Evolutionary conservation across 2,888 invertebrate species (phyloP).

Genomic region (Taphrorychus bicolor): DNA sequence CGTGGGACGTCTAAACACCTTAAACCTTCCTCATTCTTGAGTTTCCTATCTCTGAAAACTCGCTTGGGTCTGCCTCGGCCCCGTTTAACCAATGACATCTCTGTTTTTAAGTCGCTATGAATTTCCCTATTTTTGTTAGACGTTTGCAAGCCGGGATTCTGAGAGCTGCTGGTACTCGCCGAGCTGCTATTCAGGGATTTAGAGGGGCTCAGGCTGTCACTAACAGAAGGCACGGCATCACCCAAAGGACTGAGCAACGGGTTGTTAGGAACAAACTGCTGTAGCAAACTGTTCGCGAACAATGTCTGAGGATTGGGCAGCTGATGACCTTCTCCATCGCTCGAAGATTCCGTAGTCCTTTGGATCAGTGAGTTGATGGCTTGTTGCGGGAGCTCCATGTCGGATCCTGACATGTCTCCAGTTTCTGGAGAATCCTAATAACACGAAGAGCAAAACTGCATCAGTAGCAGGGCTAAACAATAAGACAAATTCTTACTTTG

Average conservation of each 20-base stretch:
- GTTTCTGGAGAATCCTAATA: slow-evolving; percentile 49
- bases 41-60: slow-evolving; percentile 55
- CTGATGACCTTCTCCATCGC: slow-evolving; percentile 72
- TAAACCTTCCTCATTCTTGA: slow-evolving; percentile 49
- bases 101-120: slow-evolving; percentile 41
- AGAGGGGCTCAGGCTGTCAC: slow-evolving; percentile 44
- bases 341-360: slow-evolving; percentile 75
- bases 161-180: not conserved
- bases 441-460: not conserved
- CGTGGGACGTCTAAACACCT: slow-evolving; percentile 60
- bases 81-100: slow-evolving; percentile 60
- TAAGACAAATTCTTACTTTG: slow-evolving; percentile 25
- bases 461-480: too few relatives aligned
- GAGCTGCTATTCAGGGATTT: slow-evolving; percentile 35
- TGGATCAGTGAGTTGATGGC: slow-evolving; percentile 80
- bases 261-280: slow-evolving; percentile 79
- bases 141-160: slow-evolving; percentile 57
- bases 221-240: slow-evolving; percentile 43
- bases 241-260: slow-evolving; percentile 68
- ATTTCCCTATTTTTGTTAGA: slow-evolving; percentile 5
- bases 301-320: slow-evolving; percentile 55
- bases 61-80: slow-evolving; percentile 68
- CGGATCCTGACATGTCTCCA: slow-evolving; percentile 72
- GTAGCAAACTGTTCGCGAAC: slow-evolving; percentile 67
- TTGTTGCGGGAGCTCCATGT: slow-evolving; percentile 77